Base-by-base conservation (phyloP, 2,797 vertebrate genomes). In the Staurois parvus region DNA sequence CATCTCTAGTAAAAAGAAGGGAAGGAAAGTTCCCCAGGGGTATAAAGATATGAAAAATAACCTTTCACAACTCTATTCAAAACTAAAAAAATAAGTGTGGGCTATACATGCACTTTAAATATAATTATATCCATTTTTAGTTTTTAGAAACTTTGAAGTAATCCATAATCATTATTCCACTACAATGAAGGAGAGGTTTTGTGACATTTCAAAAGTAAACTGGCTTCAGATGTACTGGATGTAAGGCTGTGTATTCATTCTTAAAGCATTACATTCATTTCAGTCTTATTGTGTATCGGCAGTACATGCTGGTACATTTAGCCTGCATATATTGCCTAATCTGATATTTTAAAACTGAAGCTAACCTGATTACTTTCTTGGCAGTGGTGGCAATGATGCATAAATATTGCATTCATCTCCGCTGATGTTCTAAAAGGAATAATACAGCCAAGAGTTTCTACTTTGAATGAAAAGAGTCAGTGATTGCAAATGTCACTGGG, bases 301-400 rank as follows among this genome's bases (percentile, higher is more conserved):
- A 28, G 64, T 66, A 29, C 64, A 66, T 66, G 26, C 64, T 66
- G 64, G 64, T 66, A 29, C 64, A 66, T 66, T 66, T 66, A 66
- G 19, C 2, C 52, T 76, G 26, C 77, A 45, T 79, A 45, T n/a
- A 79, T 29, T 29, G 29, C 30, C 11, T 37, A 26, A 66, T 82
- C 56, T 66, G 72, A 76, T 73, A 76, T 40, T 48, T 72, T 45
- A 67, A 29, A 64, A 37, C 37, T 30, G 40, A 45, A 26, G n/a
- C 59, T 83, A 83, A 75, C 81, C 72, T 83, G 72, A 83, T 76
- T 76, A 83, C 32, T 45, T 34, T 83, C 70, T 74, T 83, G 81
- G 81, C 81, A 75, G 24, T 75, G 26, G 30, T 32, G 13, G 81
- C 29, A 76, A 48, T 42, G 80, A 75, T 83, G 52, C 72, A 83